Conservation (phyloP, 2,113 vertebrate species). For the Limnothrissa miodon region DNA sequence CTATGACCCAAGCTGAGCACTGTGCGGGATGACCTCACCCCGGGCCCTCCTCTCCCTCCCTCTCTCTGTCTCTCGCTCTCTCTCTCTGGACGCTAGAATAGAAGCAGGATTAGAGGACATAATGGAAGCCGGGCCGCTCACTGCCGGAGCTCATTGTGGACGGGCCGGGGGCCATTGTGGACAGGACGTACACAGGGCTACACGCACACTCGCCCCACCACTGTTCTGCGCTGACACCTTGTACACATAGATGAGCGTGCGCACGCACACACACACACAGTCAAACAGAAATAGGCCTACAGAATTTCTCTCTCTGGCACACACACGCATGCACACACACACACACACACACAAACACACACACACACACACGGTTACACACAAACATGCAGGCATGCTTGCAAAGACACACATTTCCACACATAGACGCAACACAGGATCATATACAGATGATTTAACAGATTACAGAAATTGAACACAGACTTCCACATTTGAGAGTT, state of each 20-base stretch:
- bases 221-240: constrained; percentile 37
- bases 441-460: neutral
- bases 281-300: neutral
- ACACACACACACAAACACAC: constrained; percentile 3
- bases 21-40: constrained; percentile 78
- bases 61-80: constrained; percentile 63
- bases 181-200: constrained; percentile 51
- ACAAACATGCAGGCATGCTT: neutral
- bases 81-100: constrained; percentile 68
- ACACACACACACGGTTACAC: too few relatives aligned
- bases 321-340: constrained; percentile 26
- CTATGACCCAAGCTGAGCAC: constrained; percentile 66
- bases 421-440: neutral
- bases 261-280: neutral
- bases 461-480: neutral
- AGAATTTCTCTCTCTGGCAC: neutral
- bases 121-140: constrained; percentile 70
- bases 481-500: too few relatives aligned
- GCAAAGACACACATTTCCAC: neutral
- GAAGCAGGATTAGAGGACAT: constrained; percentile 72
- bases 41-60: constrained; percentile 57
- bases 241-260: constrained; percentile 31
- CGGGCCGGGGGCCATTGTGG: constrained; percentile 60
- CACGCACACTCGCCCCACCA: constrained; percentile 38
- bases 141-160: constrained; percentile 72